These are phyloP conservation scores for Isichthys henryi DNA, from an alignment of 2,113 vertebrate genomes.

Conservation along the genomic window DNA sequence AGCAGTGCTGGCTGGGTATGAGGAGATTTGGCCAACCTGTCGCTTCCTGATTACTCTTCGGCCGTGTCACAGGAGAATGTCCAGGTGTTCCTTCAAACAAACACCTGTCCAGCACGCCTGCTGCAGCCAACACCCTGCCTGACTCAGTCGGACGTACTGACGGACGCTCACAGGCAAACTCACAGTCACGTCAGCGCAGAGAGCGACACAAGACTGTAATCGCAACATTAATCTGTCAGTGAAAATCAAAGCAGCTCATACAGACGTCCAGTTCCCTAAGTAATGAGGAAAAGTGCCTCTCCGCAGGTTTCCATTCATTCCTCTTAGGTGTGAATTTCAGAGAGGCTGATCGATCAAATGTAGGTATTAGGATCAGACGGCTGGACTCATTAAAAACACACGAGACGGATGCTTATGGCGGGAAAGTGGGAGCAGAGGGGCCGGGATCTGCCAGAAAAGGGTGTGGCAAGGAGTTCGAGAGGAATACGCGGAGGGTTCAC, in stretches of 20 bases:
- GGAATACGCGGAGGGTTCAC: background rate
- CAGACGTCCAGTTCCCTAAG: background rate
- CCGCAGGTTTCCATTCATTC: constrained; percentile 33
- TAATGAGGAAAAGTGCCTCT: background rate
- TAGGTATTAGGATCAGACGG: constrained; percentile 27
- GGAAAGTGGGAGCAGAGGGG: background rate
- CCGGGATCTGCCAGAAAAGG: background rate
- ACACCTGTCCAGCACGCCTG: background rate
- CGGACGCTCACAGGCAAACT: background rate
- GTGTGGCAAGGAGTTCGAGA: background rate
- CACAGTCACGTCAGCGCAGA: background rate
- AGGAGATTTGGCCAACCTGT: background rate
- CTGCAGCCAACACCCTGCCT: background rate
- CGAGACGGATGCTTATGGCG: background rate
- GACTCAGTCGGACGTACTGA: background rate
- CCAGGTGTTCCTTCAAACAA: background rate
- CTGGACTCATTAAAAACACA: constrained; percentile 36
- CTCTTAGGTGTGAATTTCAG: constrained; percentile 26
- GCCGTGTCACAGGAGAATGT: background rate
- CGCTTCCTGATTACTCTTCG: background rate
- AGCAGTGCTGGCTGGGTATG: background rate
- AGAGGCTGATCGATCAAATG: background rate
- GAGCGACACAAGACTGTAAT: background rate
- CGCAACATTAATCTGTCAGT: background rate
- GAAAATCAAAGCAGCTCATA: constrained; percentile 18